Conservation (phyloP, 1,140 invertebrate species). For the Chrysoperla carnea region DNA sequence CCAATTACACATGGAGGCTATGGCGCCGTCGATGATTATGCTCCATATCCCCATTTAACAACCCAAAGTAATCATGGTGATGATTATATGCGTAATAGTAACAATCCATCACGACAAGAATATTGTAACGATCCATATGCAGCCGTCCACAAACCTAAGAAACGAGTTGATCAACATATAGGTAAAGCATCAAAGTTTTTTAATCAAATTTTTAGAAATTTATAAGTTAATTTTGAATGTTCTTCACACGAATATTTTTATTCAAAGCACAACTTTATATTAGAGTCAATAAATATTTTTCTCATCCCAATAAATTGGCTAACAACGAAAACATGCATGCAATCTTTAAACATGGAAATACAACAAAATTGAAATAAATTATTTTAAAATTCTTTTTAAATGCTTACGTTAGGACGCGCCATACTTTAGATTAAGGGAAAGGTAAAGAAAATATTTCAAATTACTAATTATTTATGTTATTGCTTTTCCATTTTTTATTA, state of each 20-base stretch:
- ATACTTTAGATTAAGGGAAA: no score
- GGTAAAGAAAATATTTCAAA: no score
- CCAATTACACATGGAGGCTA: constrained; percentile 62
- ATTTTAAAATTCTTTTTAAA: no score
- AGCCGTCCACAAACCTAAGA: constrained; percentile 71
- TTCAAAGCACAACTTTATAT: background rate
- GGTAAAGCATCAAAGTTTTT: constrained; percentile 32
- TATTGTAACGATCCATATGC: constrained; percentile 73
- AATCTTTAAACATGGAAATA: no score
- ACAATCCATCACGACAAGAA: constrained; percentile 66
- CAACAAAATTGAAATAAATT: no score
- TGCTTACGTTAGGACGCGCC: no score
- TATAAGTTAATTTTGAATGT: background rate
- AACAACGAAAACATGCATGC: no score
- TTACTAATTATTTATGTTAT: no score
- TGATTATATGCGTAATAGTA: constrained; percentile 53
- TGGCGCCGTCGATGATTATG: constrained; percentile 69
- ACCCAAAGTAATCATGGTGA: constrained; percentile 37
- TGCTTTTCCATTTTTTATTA: no score
- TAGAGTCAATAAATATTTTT: no score
- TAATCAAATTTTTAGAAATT: background rate
- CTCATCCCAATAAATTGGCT: no score
- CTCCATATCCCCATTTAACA: constrained; percentile 59
- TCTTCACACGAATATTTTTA: constrained; percentile 2
- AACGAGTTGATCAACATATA: constrained; percentile 59